Percentiles rank a stretch among this genome's conserved stretches.
These are phyloP conservation scores for Microhierax caerulescens DNA, from an alignment of 2,797 vertebrate genomes.

Conservation along the genomic window DNA sequence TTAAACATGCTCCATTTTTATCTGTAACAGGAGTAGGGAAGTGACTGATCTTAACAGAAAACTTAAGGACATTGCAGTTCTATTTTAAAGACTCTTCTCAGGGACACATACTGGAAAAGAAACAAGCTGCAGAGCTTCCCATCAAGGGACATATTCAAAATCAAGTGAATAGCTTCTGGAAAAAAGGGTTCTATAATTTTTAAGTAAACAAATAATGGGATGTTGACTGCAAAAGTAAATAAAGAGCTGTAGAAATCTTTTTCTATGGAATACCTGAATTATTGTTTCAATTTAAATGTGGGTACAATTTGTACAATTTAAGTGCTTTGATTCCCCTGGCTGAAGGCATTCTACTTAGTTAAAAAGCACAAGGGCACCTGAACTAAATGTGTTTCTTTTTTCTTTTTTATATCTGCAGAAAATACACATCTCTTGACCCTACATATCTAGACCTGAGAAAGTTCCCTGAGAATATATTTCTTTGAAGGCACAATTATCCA, in stretches of 20 bases:
- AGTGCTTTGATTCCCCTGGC: background rate
- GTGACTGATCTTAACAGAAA: background rate
- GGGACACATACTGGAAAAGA: background rate
- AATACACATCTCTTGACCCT: conserved; percentile 10
- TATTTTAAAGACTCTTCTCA: background rate
- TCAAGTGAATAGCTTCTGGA: background rate
- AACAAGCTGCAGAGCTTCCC: background rate
- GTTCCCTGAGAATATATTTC: background rate
- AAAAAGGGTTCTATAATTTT: background rate
- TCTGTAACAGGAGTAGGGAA: background rate
- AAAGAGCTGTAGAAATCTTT: background rate
- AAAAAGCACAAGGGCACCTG: background rate
- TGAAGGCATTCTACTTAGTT: background rate
- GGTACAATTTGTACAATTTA: background rate
- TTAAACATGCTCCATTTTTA: background rate
- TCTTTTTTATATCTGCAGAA: background rate
- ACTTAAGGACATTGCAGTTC: background rate
- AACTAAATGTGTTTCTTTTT: background rate
- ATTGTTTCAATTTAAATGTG: background rate
- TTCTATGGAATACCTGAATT: background rate
- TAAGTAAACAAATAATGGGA: background rate
- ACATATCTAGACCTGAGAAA: background rate
- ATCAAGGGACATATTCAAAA: background rate
- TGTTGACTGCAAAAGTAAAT: background rate
- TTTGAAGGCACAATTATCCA: conserved; percentile 1